Base-by-base conservation (phyloP, 2,888 invertebrate genomes). In the Asteroscopus sphinx region DNA sequence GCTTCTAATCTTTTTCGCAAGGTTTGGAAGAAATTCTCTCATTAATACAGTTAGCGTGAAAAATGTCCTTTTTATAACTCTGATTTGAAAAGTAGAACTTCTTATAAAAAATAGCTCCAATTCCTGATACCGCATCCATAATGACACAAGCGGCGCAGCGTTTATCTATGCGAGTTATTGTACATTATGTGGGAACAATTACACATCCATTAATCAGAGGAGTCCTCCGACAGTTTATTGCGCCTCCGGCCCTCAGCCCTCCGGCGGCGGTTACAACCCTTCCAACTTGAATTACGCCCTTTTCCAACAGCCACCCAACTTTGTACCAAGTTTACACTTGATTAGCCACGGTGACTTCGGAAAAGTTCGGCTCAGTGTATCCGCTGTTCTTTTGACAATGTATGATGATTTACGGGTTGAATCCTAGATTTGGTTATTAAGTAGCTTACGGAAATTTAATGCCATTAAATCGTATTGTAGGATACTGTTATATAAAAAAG, bases 131-230 rank as follows among this genome's bases (percentile, higher is more conserved):
- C 58, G 42, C 45, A 67, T 71, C 66, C 44, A 52, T 60, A 58
- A 65, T 67, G 59, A 56, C 53, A 61, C 62, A 70, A 44, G 28
- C 33, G n/a, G 36, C 58, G 35, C 68, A 70, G 65, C 75, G 76
- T 84, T 85, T 85, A 86, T 88, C 86, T 86, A 85, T 84, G 66
- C 80, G 75, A 85, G 85, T 84, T 87, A 87, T 87, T 86, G 86
- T 89, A 90, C 89, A 90, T 90, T 90, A 90, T 91, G 89, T 89
- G 88, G 89, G 88, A 90, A 89, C 90, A 92, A 92, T 92, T 92
- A 92, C 89, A 88, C 85, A 81, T 78, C 82, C 91, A 91, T 91
- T 91, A 89, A 91, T 92, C 91, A 92, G 82, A 68, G 80, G 77
- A 83, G 86, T 85, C 84, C 88, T 88, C 81, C 82, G 83, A 81